A percentile compares a stretch with the other conserved stretches of the same genome.
These are phyloP conservation scores for Lasiommata megera DNA, from an alignment of 2,888 invertebrate species.

Conservation along the genomic window DNA sequence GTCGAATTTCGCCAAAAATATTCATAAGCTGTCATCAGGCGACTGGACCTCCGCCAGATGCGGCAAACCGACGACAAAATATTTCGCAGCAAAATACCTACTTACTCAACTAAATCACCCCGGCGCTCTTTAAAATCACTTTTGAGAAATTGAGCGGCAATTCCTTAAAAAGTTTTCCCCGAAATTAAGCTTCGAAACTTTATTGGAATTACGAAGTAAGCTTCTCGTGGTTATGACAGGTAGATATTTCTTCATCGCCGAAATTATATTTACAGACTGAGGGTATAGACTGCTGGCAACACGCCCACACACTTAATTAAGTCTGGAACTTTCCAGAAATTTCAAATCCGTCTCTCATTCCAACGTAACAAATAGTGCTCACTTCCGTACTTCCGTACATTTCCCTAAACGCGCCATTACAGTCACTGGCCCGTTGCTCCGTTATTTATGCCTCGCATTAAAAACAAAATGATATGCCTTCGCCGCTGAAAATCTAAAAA, in stretches of 20 bases:
- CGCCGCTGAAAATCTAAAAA: conserved; percentile 81
- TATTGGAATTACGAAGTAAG: conserved; percentile 30
- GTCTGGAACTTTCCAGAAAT: conserved; percentile 31
- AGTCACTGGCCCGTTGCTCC: conserved; percentile 67
- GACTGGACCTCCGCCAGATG: conserved; percentile 78
- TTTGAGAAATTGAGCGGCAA: conserved; percentile 64
- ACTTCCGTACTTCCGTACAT: conserved; percentile 70
- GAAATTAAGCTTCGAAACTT: conserved; percentile 39
- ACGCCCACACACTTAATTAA: conserved; percentile 41
- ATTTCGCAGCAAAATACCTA: conserved; percentile 72
- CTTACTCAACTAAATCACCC: conserved; percentile 70
- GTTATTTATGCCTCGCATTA: conserved; percentile 78
- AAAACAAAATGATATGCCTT: conserved; percentile 81
- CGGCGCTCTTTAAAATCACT: conserved; percentile 71
- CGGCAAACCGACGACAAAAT: conserved; percentile 74
- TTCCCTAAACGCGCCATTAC: conserved; percentile 71
- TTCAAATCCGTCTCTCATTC: conserved; percentile 35
- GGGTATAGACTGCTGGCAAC: conserved; percentile 28
- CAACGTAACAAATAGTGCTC: conserved; percentile 56
- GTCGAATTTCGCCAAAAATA: conserved; percentile 75
- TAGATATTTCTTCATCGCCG: conserved; percentile 26
- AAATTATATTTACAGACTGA: conserved; percentile 24
- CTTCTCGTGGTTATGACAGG: conserved; percentile 31
- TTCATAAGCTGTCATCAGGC: conserved; percentile 80
- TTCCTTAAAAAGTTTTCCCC: conserved; percentile 46